Evolutionary conservation across 2,888 invertebrate species (phyloP).

Genomic region (Leptinotarsa tumamoca): DNA sequence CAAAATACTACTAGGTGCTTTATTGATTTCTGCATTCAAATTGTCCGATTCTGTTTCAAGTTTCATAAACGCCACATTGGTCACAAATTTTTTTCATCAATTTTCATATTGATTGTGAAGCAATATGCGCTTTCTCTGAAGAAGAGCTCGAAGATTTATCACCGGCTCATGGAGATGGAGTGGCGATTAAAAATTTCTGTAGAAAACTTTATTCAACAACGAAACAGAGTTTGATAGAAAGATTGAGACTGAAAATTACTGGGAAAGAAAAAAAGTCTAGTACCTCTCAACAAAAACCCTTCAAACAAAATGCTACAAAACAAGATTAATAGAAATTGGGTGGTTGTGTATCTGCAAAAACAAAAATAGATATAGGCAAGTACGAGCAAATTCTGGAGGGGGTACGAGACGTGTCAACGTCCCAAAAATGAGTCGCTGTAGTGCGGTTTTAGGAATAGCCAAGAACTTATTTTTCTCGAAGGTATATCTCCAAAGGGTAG

Average conservation of each 20-base stretch:
- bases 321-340: constrained; percentile 24
- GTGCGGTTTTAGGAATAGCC: constrained; percentile 12
- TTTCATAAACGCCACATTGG: too few relatives aligned
- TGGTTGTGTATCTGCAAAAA: constrained; percentile 19
- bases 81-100: not conserved
- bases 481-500: constrained; percentile 24
- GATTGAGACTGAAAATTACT: constrained; percentile 23
- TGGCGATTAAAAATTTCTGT: constrained; percentile 3
- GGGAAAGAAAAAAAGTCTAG: not conserved
- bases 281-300: not conserved
- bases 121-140: not conserved
- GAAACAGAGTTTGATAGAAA: constrained; percentile 31
- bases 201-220: not conserved
- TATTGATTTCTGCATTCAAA: too few relatives aligned
- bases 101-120: constrained; percentile 10
- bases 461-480: constrained; percentile 27
- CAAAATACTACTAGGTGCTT: too few relatives aligned
- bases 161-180: constrained; percentile 5
- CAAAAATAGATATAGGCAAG: constrained; percentile 16
- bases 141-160: not conserved
- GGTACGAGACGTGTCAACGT: constrained; percentile 19
- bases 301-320: not conserved
- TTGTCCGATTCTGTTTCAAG: too few relatives aligned
- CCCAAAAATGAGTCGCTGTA: not conserved
- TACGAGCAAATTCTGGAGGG: constrained; percentile 15